Evolutionary conservation across 1,140 invertebrate genomes (phyloP).

Genomic region (Formica selysi): DNA sequence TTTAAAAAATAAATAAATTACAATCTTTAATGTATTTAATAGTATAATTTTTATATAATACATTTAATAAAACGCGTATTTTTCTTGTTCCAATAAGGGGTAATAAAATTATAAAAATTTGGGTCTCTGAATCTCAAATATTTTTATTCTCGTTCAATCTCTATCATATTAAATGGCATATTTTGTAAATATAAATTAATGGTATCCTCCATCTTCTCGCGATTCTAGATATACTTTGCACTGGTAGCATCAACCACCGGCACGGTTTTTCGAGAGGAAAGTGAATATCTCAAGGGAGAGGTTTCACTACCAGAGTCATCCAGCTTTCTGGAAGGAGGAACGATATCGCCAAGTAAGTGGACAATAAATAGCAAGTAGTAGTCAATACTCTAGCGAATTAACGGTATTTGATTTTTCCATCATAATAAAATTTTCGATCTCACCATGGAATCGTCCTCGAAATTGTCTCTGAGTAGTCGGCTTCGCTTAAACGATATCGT

Average conservation of each 20-base stretch:
- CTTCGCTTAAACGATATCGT: conserved; percentile 55
- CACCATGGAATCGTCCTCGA: background rate
- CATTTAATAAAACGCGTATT: no score
- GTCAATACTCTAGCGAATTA: background rate
- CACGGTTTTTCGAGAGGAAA: conserved; percentile 84
- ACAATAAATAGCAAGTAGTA: conserved; percentile 3
- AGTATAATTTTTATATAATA: no score
- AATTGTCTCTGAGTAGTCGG: conserved; percentile 26
- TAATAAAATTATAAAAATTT: no score
- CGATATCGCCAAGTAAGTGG: conserved; percentile 86
- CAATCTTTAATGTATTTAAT: background rate
- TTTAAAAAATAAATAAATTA: background rate
- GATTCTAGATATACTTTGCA: conserved; percentile 86
- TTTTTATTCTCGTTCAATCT: background rate
- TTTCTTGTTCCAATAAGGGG: no score
- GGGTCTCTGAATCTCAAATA: background rate
- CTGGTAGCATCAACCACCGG: conserved; percentile 83
- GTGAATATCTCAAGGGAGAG: conserved; percentile 84
- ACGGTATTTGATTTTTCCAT: background rate
- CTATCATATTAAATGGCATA: background rate
- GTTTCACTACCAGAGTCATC: conserved; percentile 80
- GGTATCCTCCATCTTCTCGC: background rate
- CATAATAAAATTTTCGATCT: background rate
- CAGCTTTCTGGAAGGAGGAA: conserved; percentile 85
- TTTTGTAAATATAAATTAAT: conserved; percentile 27